Evolutionary conservation across 2,797 vertebrate genomes (phyloP), one percentile per base, ranked within the genome.

Genomic region (Botia almorhae): DNA sequence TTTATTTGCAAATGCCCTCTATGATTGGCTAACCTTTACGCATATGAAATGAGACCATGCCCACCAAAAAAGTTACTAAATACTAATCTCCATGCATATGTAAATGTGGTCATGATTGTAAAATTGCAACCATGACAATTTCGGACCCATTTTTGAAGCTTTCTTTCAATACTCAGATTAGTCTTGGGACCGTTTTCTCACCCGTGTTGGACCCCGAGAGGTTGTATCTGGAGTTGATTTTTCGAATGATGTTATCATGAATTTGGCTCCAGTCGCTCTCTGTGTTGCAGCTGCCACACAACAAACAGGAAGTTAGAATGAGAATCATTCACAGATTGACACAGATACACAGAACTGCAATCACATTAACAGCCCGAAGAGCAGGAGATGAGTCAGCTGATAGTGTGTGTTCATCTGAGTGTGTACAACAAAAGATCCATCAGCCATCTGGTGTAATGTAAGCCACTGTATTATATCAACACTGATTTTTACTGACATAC

Each of bases 241-340:
- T 99, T 87, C 96, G 97, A 87, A 99, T 98, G 85, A 99, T 97
- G 89, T 97, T 99, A 88, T 99, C 98, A 0, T 99, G 97, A 85
- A 98, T 99, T 88, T 99, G 98, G 91, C 95, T 92, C 97, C 97
- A 99, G 77, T 99, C 98, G 12, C 94, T 99, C 89, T 99, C 98
- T 2, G 97, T 98, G 92, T 98, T 99, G 87, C 97, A 99, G 91
- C 98, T 99, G 79, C 3, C 69, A 71, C 39, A 26, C 51, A 71
- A 0, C 8, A 51, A 8, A 53, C 2, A 72, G 39, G 51, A 55
- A 16, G 36, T 16, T 14, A 26, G 60, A 69, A 61, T 60, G 21
- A 29, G 2, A 60, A 13, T 68, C 17, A 39, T 29, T 72, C 46
- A 33, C 17, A 82, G 2, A 55, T 2, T 8, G 11, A 39, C 33